Evolutionary conservation across 2,113 vertebrate genomes (phyloP).

Genomic region (Podarcis muralis): DNA sequence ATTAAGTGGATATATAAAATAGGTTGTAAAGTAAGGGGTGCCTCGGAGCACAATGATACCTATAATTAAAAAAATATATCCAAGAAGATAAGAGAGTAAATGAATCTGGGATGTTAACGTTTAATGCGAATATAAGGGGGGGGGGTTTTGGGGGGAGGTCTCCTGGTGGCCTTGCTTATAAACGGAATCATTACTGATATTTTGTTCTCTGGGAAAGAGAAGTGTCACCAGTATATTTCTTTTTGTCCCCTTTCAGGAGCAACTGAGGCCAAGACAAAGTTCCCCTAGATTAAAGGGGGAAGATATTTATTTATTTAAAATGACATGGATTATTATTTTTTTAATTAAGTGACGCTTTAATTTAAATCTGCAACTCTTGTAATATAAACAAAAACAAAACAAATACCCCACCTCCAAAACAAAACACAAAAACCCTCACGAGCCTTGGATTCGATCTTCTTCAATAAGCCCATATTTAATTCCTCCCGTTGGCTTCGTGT

Average conservation of each 20-base stretch:
- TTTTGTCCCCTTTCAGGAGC: not conserved
- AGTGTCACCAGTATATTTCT: fast-evolving
- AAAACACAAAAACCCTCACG: too few relatives aligned
- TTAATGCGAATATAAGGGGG: constrained; percentile 15
- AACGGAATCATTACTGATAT: not conserved
- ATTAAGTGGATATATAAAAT: constrained; percentile 47
- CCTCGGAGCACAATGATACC: not conserved
- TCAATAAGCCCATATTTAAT: not conserved
- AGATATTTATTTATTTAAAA: not conserved
- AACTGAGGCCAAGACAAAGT: not conserved
- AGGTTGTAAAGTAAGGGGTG: constrained; percentile 28
- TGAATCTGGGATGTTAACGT: not conserved
- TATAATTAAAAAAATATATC: constrained; percentile 37
- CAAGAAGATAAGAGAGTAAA: not conserved
- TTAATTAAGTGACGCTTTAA: too few relatives aligned
- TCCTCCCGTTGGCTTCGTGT: not conserved
- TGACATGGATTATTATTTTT: too few relatives aligned
- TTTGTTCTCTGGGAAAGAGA: not conserved
- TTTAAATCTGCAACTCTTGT: not conserved
- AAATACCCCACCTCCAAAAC: too few relatives aligned
- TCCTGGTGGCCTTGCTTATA: fast-evolving
- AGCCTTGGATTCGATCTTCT: not conserved
- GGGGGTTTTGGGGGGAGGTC: not conserved
- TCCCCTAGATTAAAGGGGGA: not conserved
- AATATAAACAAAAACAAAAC: not conserved